A percentile compares a stretch with the other conserved stretches of the same genome.
Evolutionary conservation across 2,797 vertebrate species (phyloP).

Genomic region (Masticophis lateralis): DNA sequence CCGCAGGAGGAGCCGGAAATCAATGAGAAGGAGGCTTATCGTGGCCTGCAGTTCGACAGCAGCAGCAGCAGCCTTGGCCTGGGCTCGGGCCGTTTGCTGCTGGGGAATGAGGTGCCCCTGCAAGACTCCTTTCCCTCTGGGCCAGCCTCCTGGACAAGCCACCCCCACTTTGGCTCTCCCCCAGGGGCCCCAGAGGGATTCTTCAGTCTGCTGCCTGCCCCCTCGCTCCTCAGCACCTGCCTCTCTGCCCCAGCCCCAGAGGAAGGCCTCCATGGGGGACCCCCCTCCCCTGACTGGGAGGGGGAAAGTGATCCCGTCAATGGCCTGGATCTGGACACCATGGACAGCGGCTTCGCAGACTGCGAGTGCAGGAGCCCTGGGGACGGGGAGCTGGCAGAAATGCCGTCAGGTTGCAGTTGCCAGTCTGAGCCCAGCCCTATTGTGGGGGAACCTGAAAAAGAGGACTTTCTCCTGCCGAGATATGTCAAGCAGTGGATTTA

Average conservation of each 20-base stretch:
- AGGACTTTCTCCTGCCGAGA: constrained; percentile 67
- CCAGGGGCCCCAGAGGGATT: background rate
- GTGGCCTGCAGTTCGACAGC: constrained; percentile 55
- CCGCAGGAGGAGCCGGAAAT: constrained; percentile 8
- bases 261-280: constrained; percentile 72
- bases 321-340: constrained; percentile 87
- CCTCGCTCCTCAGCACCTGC: constrained; percentile 50
- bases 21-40: constrained; percentile 62
- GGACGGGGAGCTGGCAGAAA: constrained; percentile 65
- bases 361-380: constrained; percentile 78
- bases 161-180: constrained; percentile 27
- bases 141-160: background rate
- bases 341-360: constrained; percentile 88
- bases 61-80: constrained; percentile 23
- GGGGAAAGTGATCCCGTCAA: constrained; percentile 79
- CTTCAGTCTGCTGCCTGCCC: background rate
- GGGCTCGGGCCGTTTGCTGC: constrained; percentile 1
- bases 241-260: constrained; percentile 56
- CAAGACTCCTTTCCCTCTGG: constrained; percentile 56
- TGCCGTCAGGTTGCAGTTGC: background rate
- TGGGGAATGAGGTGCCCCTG: background rate
- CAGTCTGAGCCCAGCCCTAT: constrained; percentile 21
- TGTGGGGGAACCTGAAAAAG: background rate
- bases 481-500: constrained; percentile 78
- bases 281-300: constrained; percentile 69